Base-by-base conservation (phyloP, 1,140 invertebrate species). In the Mizuhopecten yessoensis region DNA sequence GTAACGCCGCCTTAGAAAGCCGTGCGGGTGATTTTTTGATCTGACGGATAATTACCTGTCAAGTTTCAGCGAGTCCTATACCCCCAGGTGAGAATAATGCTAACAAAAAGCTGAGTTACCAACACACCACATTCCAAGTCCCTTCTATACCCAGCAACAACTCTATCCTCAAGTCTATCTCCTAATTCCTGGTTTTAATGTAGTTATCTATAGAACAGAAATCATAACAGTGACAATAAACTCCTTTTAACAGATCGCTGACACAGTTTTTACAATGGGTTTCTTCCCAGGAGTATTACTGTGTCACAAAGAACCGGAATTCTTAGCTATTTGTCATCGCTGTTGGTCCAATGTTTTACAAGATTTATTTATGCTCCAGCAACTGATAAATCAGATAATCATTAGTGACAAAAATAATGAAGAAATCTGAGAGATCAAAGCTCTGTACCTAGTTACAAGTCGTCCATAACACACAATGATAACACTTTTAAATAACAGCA, bases 11-110 rank as follows among this genome's bases (percentile, higher is more conserved):
- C 57, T 75, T 75, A 75, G 57, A 75, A 75, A 75, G 57, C 57
- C n/a, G 57, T 75, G 57, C 57, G 57, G 57, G 57, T 75, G 57
- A 75, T 75, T 75, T 75, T 75, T 75, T 75, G 57, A 75, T 75
- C 57, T 29, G n/a, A 75, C n/a, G 57, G 57, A 75, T 75, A 75
- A 75, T 75, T 75, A 75, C 57, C 57, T 75, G 57, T 75, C 57
- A 75, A 75, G 57, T 75, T 75, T 29, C n/a, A 75, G 23, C 45
- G 45, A 75, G 57, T 75, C 57, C 9, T 75, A 75, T 75, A 75
- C 57, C 57, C 57, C 57, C 57, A 75, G 57, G 57, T 75, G 57
- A 75, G 57, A n/a, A 29, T 29, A 75, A 75, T 75, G 57, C 57
- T 29, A 75, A n/a, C 23, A 75, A 75, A 11, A 39, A 75, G 29